phyloP scores from a whole-genome alignment of 2,113 vertebrate genomes.

The Sceloporus undulatus region DNA sequence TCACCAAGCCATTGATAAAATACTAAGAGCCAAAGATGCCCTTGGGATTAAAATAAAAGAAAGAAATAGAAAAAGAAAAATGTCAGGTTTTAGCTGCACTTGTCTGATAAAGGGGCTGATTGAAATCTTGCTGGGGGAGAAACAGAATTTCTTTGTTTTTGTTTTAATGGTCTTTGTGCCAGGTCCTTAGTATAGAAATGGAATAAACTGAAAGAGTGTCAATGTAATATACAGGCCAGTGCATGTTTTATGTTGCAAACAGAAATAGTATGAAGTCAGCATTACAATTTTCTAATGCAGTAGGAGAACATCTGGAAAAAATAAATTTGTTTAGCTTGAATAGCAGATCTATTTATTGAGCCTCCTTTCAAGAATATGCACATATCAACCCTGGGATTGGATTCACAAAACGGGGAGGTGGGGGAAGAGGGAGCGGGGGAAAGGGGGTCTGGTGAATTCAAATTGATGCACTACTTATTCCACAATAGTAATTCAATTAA shows the following conservation, averaged over 20 bases:
- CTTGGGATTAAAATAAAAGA: neutral
- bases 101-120: neutral
- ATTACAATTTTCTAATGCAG: slow-evolving; percentile 73
- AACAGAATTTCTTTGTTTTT: slow-evolving; percentile 44
- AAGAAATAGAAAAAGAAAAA: neutral
- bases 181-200: slow-evolving; percentile 54
- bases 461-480: slow-evolving; percentile 76
- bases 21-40: neutral
- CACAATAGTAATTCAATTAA: slow-evolving; percentile 79
- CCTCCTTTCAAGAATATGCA: slow-evolving; percentile 62
- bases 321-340: slow-evolving; percentile 78
- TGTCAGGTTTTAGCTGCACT: neutral
- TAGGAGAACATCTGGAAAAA: slow-evolving; percentile 75
- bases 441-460: slow-evolving; percentile 70
- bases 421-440: slow-evolving; percentile 17
- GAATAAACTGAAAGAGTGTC: slow-evolving; percentile 62
- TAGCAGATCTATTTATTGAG: slow-evolving; percentile 76
- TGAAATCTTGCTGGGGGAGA: slow-evolving; percentile 34
- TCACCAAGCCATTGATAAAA: neutral
- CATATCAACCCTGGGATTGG: slow-evolving; percentile 75
- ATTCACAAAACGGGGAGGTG: slow-evolving; percentile 63
- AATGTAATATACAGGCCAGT: slow-evolving; percentile 68
- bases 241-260: slow-evolving; percentile 72
- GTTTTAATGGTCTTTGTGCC: slow-evolving; percentile 44
- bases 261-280: slow-evolving; percentile 73